Conservation (phyloP, 2,797 vertebrate genomes). For the Phrynocephalus forsythii region DNA sequence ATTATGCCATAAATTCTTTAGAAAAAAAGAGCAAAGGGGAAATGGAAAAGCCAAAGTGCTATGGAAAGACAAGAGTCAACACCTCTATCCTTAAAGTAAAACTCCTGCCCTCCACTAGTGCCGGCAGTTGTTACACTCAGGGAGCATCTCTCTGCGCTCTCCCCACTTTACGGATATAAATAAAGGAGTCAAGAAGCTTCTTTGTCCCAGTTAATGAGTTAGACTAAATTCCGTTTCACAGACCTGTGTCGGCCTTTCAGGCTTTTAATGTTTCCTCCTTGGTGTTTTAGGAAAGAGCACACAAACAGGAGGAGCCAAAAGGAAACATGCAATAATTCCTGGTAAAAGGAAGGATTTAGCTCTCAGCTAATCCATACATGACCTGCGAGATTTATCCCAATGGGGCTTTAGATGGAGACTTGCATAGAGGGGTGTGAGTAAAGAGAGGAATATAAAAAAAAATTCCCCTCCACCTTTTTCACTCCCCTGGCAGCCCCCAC, state of each 20-base stretch:
- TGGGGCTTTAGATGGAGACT: too few species aligned
- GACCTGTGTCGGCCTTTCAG: background rate
- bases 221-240: background rate
- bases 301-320: background rate
- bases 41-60: background rate
- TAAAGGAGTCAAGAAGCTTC: background rate
- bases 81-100: background rate
- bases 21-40: background rate
- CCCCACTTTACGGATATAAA: background rate
- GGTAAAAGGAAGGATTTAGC: background rate
- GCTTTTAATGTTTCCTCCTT: background rate
- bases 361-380: background rate
- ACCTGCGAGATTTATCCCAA: background rate
- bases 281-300: background rate
- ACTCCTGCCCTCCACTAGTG: background rate
- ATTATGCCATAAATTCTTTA: background rate
- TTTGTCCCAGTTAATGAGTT: background rate
- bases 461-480: too few species aligned
- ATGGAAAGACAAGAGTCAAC: constrained; percentile 3
- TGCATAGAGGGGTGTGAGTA: background rate
- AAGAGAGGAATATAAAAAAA: background rate
- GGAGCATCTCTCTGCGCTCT: background rate
- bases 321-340: background rate
- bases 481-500: background rate
- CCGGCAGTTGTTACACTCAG: too few species aligned